Base-by-base conservation (phyloP, 2,113 vertebrate genomes). In the Pachypanchax playfairii region DNA sequence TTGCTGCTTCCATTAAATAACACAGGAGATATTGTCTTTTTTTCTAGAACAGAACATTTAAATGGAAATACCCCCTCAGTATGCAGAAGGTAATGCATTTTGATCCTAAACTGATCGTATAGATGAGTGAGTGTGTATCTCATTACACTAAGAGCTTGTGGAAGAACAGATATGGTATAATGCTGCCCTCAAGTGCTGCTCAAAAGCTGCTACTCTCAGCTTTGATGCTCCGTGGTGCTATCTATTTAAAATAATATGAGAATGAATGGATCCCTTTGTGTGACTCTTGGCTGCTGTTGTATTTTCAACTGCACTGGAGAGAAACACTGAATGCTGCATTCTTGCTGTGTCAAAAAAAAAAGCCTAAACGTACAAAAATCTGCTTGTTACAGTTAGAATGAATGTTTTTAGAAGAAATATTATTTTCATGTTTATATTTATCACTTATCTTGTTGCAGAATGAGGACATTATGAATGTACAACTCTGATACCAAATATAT, bases 181-280 rank as follows among this genome's bases (percentile, higher is more conserved):
- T 87, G 83, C 85, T 87, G 85, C 85, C 85, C 76, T 85, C 85
- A 85, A 87, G 85, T 87, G 83, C 74, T 71, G 4, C 80, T 73
- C 50, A 43, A 6, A 50, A 69, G 83, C 70, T 67, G 61, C 80
- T 71, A 14, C 70, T 50, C 71, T 53, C 58, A 49, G 14, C 50
- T 70, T 65, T 42, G 42, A 29, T 39, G 33, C 70, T 66, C 47
- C 44, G 33, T 61, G 25, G 33, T 20, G 62, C 43, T 69, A 52
- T 57, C 46, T 63, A 24, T 67, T 60, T 9, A 41, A 20, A 75
- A 50, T 62, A 71, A 65, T 68, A 65, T 33, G 50, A 65, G 61
- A 70, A 73, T 75, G 61, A 70, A 73, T 75, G 14, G 58, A 55
- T 1, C 56, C 39, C 1, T 78, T 69, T 58, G 9, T 36, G 31